A percentile compares a stretch with the other conserved stretches of the same genome.
Evolutionary conservation across 2,888 invertebrate species (phyloP).

Genomic region (Cryptocephalus primarius): DNA sequence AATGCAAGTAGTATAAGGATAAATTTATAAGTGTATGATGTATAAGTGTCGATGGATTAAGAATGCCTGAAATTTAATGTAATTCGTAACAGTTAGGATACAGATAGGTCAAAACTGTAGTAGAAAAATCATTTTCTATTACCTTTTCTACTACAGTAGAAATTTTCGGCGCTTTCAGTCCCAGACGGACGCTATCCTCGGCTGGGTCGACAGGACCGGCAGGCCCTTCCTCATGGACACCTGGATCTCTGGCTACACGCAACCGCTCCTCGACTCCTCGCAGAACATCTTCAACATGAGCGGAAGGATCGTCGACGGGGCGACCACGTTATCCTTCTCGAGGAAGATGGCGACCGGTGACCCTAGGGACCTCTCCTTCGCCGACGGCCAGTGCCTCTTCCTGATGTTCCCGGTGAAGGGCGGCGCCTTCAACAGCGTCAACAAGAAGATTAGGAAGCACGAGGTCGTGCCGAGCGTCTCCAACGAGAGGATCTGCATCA

Average conservation of each 20-base stretch:
- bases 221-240: conserved; percentile 81
- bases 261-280: conserved; percentile 58
- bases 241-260: conserved; percentile 71
- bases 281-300: conserved; percentile 63
- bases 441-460: conserved; percentile 78
- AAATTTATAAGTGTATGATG: too few relatives aligned
- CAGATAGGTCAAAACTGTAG: too few relatives aligned
- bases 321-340: conserved; percentile 66
- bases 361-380: conserved; percentile 64
- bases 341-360: conserved; percentile 70
- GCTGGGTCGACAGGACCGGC: conserved; percentile 75
- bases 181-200: conserved; percentile 79
- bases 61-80: too few relatives aligned
- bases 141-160: too few relatives aligned
- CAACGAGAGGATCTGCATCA: conserved; percentile 69
- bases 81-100: too few relatives aligned
- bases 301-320: conserved; percentile 63
- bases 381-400: conserved; percentile 71
- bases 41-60: too few relatives aligned
- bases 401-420: conserved; percentile 82
- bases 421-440: conserved; percentile 70
- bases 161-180: conserved; percentile 42
- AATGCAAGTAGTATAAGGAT: too few relatives aligned
- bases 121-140: too few relatives aligned
- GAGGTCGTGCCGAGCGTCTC: conserved; percentile 60